Evolutionary conservation across 1,140 invertebrate genomes (phyloP).

Genomic region (Papilio helenus): DNA sequence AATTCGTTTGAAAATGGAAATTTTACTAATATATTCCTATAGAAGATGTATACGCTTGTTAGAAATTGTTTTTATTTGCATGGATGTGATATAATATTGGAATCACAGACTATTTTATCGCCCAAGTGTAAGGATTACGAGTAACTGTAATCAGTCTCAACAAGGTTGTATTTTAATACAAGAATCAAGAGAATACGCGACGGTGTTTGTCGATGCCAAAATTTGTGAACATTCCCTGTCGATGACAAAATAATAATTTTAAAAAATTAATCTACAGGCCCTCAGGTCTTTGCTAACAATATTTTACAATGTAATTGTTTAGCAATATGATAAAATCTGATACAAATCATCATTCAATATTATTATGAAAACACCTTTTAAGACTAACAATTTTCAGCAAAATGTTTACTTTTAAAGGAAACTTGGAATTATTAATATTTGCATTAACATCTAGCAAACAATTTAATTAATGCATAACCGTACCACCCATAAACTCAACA

Average conservation of each 20-base stretch:
- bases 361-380: background rate
- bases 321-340: too few species aligned
- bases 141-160: background rate
- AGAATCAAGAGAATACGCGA: background rate
- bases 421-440: background rate
- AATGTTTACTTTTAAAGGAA: background rate
- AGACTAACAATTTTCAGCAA: too few species aligned
- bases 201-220: background rate
- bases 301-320: background rate
- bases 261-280: too few species aligned
- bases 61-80: background rate
- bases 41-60: background rate
- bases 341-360: background rate
- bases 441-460: background rate
- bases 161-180: background rate
- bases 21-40: constrained; percentile 3
- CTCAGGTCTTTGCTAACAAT: background rate
- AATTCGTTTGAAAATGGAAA: background rate
- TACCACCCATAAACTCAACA: background rate
- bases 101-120: background rate
- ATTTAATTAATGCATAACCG: constrained; percentile 9
- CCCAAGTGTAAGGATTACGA: background rate
- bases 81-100: background rate
- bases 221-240: background rate
- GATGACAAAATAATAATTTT: too few species aligned